Evolutionary conservation across 2,888 invertebrate species (phyloP).

Genomic region (Watsonalla binaria): DNA sequence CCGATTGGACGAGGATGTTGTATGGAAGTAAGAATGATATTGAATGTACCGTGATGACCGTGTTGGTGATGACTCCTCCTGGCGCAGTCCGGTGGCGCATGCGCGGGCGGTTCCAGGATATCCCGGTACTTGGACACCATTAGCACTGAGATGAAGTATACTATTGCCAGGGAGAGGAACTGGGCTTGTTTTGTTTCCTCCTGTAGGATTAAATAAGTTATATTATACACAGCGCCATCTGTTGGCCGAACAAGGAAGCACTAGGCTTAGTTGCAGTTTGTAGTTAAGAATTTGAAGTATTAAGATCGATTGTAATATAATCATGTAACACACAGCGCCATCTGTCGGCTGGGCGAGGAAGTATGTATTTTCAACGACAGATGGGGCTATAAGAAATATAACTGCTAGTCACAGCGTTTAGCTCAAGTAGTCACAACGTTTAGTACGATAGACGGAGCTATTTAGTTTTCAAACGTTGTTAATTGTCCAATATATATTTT

Average conservation of each 20-base stretch:
- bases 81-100: slow-evolving; percentile 68
- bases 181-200: slow-evolving; percentile 99
- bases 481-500: too few species aligned
- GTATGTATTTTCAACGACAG: too few species aligned
- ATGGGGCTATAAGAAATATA: too few species aligned
- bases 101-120: slow-evolving; percentile 95
- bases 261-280: too few species aligned
- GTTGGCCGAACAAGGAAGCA: not conserved
- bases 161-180: slow-evolving; percentile 98
- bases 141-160: slow-evolving; percentile 99
- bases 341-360: not conserved
- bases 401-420: too few species aligned
- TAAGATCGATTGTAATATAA: too few species aligned
- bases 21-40: not conserved
- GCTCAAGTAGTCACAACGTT: too few species aligned
- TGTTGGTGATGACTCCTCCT: slow-evolving; percentile 60
- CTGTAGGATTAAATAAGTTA: slow-evolving; percentile 75
- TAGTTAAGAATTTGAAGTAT: too few species aligned
- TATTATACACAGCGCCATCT: not conserved
- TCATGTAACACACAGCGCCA: not conserved
- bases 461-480: too few species aligned
- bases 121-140: slow-evolving; percentile 99
- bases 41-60: slow-evolving; percentile 61
- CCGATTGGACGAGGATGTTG: not conserved
- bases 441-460: too few species aligned